phyloP scores from a whole-genome alignment of 2,113 vertebrate genomes.

The Nyctereutes procyonoides region DNA sequence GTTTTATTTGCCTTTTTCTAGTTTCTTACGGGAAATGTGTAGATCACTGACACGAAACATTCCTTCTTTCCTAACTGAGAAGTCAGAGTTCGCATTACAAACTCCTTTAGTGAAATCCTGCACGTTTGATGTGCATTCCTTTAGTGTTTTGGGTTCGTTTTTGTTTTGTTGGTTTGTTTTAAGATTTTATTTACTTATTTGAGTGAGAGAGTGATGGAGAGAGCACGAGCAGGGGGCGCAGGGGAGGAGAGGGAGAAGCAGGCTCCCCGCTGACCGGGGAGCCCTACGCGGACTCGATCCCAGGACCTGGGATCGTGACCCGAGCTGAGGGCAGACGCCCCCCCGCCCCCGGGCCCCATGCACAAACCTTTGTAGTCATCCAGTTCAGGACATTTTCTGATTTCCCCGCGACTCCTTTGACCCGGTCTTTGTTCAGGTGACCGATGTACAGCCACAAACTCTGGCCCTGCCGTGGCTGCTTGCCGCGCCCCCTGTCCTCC shows the following conservation, averaged over 20 bases:
- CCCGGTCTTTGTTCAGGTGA: background rate
- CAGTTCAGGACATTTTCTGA: background rate
- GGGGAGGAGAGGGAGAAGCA: background rate
- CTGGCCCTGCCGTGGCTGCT: fast-evolving
- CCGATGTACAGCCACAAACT: fast-evolving
- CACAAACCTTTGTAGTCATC: background rate
- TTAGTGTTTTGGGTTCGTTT: background rate
- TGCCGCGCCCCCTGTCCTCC: no score
- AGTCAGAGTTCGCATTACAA: no score
- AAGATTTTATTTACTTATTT: background rate
- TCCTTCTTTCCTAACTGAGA: background rate
- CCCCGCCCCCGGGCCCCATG: background rate
- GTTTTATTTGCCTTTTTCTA: background rate
- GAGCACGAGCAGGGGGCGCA: background rate
- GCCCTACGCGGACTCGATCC: no score
- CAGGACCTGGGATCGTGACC: background rate
- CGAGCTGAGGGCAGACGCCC: background rate
- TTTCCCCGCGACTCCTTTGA: background rate
- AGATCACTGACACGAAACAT: background rate
- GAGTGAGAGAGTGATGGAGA: background rate
- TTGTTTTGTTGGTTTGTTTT: background rate
- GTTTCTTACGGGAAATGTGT: background rate
- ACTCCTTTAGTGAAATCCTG: background rate
- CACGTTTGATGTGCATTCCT: background rate
- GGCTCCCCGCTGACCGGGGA: no score